These are phyloP conservation scores for Vanessa atalanta DNA, from an alignment of 1,140 invertebrate genomes.

Conservation along the genomic window DNA sequence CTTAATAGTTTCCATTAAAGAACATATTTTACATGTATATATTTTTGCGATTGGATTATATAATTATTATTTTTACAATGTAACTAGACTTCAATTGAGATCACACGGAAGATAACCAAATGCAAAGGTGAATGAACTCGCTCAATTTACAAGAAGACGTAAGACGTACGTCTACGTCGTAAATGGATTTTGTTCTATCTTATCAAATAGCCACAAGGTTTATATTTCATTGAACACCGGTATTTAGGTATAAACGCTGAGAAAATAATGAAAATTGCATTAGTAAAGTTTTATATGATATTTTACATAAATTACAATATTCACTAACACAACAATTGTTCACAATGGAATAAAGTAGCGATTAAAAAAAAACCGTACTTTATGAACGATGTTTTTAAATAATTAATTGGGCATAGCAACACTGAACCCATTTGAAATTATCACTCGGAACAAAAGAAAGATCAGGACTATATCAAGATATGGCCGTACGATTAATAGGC, in stretches of 20 bases:
- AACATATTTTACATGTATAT: no score
- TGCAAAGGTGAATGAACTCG: slow-evolving; percentile 18
- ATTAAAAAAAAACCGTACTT: background rate
- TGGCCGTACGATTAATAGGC: no score
- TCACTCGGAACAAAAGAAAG: no score
- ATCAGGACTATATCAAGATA: no score
- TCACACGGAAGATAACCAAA: slow-evolving; percentile 16
- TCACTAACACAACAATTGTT: background rate
- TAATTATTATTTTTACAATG: background rate
- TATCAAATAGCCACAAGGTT: background rate
- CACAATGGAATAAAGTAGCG: background rate
- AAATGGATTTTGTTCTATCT: background rate
- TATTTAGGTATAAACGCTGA: background rate
- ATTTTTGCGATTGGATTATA: background rate
- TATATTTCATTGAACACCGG: background rate
- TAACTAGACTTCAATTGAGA: slow-evolving; percentile 6
- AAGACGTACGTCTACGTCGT: background rate
- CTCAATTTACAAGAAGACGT: slow-evolving; percentile 5
- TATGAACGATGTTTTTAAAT: background rate
- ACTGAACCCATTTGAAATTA: no score
- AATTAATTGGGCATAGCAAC: no score
- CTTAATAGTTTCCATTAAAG: no score
- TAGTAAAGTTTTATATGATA: background rate
- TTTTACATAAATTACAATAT: slow-evolving; percentile 2
- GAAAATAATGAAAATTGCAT: background rate